These are phyloP conservation scores for Aricia agestis DNA, from an alignment of 1,140 invertebrate genomes.

Conservation along the genomic window DNA sequence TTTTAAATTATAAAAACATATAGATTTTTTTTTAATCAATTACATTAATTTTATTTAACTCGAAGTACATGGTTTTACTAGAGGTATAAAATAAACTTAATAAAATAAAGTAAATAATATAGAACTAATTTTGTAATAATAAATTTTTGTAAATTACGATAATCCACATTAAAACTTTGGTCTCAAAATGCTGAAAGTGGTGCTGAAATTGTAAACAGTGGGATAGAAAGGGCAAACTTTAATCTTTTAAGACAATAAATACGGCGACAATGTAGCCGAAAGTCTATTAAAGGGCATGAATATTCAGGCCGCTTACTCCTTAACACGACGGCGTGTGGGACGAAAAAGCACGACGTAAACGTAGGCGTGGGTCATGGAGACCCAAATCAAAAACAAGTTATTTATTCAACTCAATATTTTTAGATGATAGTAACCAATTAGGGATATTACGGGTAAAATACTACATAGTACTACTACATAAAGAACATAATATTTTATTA, in stretches of 20 bases:
- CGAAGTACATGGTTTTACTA: too few species aligned
- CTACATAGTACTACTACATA: too few species aligned
- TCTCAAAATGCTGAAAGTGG: not conserved
- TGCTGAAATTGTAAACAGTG: slow-evolving; percentile 7
- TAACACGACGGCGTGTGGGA: not conserved
- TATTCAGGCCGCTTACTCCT: slow-evolving; percentile 10
- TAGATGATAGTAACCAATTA: too few species aligned
- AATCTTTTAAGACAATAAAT: slow-evolving; percentile 14
- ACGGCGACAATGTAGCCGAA: slow-evolving; percentile 14
- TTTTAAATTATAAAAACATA: too few species aligned
- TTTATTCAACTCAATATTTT: too few species aligned
- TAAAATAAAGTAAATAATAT: too few species aligned
- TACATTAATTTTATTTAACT: too few species aligned
- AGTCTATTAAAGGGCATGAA: slow-evolving; percentile 15
- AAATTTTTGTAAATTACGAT: not conserved
- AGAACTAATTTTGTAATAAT: too few species aligned
- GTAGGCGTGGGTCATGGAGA: not conserved
- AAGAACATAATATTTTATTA: too few species aligned
- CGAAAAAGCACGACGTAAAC: not conserved
- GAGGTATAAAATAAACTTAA: too few species aligned
- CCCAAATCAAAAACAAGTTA: not conserved
- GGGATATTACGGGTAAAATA: too few species aligned
- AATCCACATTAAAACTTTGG: not conserved
- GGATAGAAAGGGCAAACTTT: not conserved
- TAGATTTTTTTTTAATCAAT: too few species aligned